These are phyloP conservation scores for Limanda limanda DNA, from an alignment of 2,113 vertebrate genomes.

Conservation along the genomic window DNA sequence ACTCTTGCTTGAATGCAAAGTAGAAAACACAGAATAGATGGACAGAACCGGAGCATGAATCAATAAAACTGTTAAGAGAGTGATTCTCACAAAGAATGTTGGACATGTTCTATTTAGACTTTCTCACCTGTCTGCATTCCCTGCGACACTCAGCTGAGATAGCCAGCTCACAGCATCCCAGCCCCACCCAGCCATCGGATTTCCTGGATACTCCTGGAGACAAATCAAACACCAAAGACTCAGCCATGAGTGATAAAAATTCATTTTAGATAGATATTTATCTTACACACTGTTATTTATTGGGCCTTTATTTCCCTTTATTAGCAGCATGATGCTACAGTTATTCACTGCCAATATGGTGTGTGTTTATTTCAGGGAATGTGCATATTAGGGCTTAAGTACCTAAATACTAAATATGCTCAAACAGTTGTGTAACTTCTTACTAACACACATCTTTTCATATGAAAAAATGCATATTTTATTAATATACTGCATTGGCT, in stretches of 20 bases:
- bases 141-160: constrained; percentile 94
- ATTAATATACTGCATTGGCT: too few relatives aligned
- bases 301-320: background rate
- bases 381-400: too few relatives aligned
- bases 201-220: constrained; percentile 90
- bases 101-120: background rate
- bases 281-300: background rate
- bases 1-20: background rate
- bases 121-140: constrained; percentile 92
- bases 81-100: background rate
- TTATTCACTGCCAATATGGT: background rate
- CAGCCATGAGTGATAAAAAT: background rate
- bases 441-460: too few relatives aligned
- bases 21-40: background rate
- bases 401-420: too few relatives aligned
- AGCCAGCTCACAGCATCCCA: constrained; percentile 97
- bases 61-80: background rate
- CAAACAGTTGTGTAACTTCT: too few relatives aligned
- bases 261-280: background rate
- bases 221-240: constrained; percentile 17
- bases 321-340: background rate
- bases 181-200: constrained; percentile 96
- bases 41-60: background rate
- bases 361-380: background rate
- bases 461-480: too few relatives aligned